Percentiles rank a stretch among this genome's conserved stretches.
These are phyloP conservation scores for Carassius gibelio DNA, from an alignment of 2,113 vertebrate genomes.

Conservation along the genomic window DNA sequence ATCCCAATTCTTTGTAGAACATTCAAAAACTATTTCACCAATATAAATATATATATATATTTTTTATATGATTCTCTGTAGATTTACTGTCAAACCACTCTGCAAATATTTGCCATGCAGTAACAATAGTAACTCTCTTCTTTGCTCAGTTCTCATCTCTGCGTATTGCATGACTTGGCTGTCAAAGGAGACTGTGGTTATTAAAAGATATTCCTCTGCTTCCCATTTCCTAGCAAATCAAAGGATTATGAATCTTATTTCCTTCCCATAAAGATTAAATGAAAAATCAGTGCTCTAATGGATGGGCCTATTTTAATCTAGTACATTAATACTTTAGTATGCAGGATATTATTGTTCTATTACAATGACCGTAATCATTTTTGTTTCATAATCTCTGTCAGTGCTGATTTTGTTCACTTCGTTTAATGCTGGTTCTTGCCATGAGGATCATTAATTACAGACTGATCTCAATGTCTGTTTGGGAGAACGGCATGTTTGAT, in stretches of 20 bases:
- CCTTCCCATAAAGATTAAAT: conserved; percentile 78
- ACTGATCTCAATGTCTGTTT: conserved; percentile 49
- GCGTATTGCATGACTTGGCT: conserved; percentile 40
- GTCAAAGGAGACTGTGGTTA: conserved; percentile 71
- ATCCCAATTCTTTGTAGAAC: neutral
- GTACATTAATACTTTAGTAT: conserved; percentile 81
- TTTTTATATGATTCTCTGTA: neutral
- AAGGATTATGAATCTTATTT: conserved; percentile 80
- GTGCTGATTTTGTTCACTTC: conserved; percentile 77
- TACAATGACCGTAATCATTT: conserved; percentile 83
- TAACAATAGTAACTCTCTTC: conserved; percentile 20
- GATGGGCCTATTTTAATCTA: conserved; percentile 84
- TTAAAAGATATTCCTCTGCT: conserved; percentile 73
- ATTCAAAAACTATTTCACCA: neutral
- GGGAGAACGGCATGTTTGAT: conserved; percentile 16
- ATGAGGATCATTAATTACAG: conserved; percentile 68
- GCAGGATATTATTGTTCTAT: conserved; percentile 87
- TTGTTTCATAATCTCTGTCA: conserved; percentile 83
- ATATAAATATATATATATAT: neutral
- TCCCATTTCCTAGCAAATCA: conserved; percentile 78
- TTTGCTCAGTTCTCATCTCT: conserved; percentile 26
- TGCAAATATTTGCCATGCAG: conserved; percentile 5
- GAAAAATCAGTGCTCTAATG: conserved; percentile 81
- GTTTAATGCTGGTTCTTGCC: conserved; percentile 69
- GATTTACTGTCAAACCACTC: conserved; percentile 9